Evolutionary conservation across 2,113 vertebrate species (phyloP).

Genomic region (Taurulus bubalis): DNA sequence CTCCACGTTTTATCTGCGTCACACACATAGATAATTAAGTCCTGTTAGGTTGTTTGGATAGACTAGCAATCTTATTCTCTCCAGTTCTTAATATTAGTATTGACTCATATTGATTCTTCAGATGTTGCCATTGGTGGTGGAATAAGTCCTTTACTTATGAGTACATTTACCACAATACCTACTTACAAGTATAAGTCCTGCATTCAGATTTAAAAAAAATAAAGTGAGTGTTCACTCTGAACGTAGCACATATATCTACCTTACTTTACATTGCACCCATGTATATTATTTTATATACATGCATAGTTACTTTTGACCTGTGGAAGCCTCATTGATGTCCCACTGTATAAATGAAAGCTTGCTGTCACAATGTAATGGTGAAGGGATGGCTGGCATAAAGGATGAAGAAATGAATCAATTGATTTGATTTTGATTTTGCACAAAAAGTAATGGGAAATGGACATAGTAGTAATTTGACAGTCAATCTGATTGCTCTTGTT

Average conservation of each 20-base stretch:
- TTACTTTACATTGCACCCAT: background rate
- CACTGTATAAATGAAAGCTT: background rate
- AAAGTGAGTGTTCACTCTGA: background rate
- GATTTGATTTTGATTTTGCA: background rate
- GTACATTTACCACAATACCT: background rate
- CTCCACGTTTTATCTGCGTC: conserved; percentile 22
- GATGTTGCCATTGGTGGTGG: conserved; percentile 1
- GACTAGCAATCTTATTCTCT: background rate
- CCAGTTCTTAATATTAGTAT: conserved; percentile 4
- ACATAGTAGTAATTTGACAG: background rate
- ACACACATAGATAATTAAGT: conserved; percentile 25
- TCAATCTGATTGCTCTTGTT: background rate
- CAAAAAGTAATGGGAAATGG: background rate
- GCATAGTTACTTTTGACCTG: background rate
- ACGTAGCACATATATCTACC: background rate
- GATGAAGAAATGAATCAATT: background rate
- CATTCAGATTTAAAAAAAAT: background rate
- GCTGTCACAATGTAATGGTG: background rate
- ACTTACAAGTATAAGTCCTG: background rate
- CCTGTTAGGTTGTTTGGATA: conserved; percentile 11
- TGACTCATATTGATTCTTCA: conserved; percentile 10
- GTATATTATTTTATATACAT: background rate
- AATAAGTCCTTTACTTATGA: background rate
- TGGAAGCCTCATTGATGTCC: background rate
- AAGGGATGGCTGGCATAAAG: too few relatives aligned